Evolutionary conservation across 2,797 vertebrate genomes (phyloP).

Genomic region (Delichon dasypus): DNA sequence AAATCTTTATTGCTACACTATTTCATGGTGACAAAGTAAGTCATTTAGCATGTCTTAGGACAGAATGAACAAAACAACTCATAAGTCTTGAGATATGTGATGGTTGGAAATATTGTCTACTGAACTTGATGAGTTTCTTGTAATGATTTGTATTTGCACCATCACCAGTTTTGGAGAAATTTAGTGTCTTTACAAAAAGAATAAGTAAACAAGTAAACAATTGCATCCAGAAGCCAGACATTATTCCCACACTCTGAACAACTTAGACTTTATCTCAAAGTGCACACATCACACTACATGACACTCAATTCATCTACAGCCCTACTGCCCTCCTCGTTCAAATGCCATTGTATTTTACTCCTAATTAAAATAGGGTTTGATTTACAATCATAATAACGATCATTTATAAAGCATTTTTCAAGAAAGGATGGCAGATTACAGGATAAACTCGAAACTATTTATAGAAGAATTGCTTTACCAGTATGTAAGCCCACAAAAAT

Average conservation of each 20-base stretch:
- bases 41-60: not conserved
- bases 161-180: not conserved
- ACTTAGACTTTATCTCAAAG: not conserved
- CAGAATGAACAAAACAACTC: not conserved
- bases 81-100: not conserved
- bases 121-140: not conserved
- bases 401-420: slow-evolving; percentile 40
- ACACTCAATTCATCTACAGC: not conserved
- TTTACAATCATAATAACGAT: slow-evolving; percentile 48
- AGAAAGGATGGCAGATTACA: slow-evolving; percentile 14
- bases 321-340: not conserved
- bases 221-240: not conserved
- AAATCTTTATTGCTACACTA: not conserved
- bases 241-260: not conserved
- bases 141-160: not conserved
- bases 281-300: not conserved
- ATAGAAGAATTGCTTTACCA: not conserved
- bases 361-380: slow-evolving; percentile 43
- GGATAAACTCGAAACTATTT: slow-evolving; percentile 45
- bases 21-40: not conserved
- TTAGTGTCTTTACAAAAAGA: not conserved
- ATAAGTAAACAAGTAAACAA: not conserved
- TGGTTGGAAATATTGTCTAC: not conserved
- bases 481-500: slow-evolving; percentile 15
- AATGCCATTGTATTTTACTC: slow-evolving; percentile 25